Evolutionary conservation across 2,888 invertebrate genomes (phyloP).

Genomic region (Nasonovia ribisnigri): DNA sequence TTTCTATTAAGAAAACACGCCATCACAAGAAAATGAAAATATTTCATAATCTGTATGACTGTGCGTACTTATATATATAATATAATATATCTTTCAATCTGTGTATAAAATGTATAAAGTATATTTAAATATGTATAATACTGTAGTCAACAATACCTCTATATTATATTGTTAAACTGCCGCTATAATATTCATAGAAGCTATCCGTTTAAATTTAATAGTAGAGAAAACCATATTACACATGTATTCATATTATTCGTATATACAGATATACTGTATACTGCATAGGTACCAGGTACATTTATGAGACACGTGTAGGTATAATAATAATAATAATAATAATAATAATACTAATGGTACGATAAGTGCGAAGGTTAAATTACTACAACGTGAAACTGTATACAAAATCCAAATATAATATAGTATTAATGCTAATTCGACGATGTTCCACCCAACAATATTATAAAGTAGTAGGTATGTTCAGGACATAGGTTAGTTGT

Average conservation of each 20-base stretch:
- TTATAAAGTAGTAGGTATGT: not conserved
- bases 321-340: not conserved
- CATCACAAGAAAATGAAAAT: not conserved
- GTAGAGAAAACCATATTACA: not conserved
- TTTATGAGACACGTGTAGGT: slow-evolving; percentile 19
- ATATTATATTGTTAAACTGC: not conserved
- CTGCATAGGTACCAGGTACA: not conserved
- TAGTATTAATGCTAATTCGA: not conserved
- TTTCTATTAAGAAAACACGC: not conserved
- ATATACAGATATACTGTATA: no score
- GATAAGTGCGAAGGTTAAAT: not conserved
- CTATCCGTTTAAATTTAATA: not conserved
- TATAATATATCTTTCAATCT: not conserved
- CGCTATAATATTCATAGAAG: not conserved
- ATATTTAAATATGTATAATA: not conserved
- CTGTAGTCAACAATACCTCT: not conserved
- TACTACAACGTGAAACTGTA: not conserved
- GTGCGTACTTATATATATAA: not conserved
- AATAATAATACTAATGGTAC: not conserved
- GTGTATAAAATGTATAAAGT: not conserved
- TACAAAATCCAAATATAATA: not conserved
- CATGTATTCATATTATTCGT: not conserved
- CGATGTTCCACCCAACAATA: not conserved
- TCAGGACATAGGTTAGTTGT: no score
- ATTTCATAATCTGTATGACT: not conserved